Base-by-base conservation (phyloP, 2,888 invertebrate genomes). In the Myopa tessellatipennis region DNA sequence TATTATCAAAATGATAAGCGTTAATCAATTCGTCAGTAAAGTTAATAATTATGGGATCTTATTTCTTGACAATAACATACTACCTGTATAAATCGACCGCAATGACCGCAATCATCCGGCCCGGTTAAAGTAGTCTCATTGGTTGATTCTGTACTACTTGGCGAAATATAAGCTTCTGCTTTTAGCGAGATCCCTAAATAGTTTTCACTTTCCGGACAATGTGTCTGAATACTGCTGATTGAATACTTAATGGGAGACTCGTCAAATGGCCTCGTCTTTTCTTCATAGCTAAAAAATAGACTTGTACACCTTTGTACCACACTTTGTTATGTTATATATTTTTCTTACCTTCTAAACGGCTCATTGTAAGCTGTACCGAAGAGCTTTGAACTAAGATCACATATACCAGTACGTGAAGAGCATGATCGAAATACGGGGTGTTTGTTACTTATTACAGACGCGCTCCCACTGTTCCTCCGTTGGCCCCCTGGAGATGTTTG, bases 61-160 rank as follows among this genome's bases (percentile, higher is more conserved):
- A 2, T 8, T 45, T 10, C 6, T 45, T 10, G 6, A 45, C 10
- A 16, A 26, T 26, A 52, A 58, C 18, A n/a, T 12, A 80, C 83
- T 82, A 90, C 90, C 88, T 92, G 93, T 90, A 98, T 98, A 83
- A 94, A 92, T 78, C 92, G 91, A 16, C 96, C 96, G 89, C 98
- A 98, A 72, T 97, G 98, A 75, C 96, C 96, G 90, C 98, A 98
- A 82, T 89, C 89, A 76, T 89, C 89, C 65, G 88, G 85, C 81
- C 85, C 85, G 77, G 85, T 83, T 78, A 86, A 73, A 83, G 86
- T 86, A 76, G 86, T 85, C 83, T 89, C 90, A 81, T 86, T 87
- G 79, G 88, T 86, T 74, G 89, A 89, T 77, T 89, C 89, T 74
- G 90, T 89, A 83, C 89, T 90, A 82, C 89, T 90, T 78, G 89